Evolutionary conservation across 2,113 vertebrate species (phyloP).

Genomic region (Xenopus borealis): DNA sequence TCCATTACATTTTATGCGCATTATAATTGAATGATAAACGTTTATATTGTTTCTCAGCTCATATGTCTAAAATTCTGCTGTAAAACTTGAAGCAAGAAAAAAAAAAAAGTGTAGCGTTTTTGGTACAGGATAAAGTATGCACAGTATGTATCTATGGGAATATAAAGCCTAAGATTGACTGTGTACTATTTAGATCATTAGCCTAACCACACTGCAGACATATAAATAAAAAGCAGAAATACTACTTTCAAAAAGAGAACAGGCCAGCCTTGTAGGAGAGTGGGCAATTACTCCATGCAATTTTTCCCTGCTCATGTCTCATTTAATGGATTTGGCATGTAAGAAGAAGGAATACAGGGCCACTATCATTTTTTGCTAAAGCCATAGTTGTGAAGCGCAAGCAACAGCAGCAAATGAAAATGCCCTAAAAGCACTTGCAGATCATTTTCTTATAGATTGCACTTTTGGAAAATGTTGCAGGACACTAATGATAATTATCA

Average conservation of each 20-base stretch:
- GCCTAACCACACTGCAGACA: background rate
- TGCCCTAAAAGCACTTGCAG: no score
- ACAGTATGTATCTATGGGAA: background rate
- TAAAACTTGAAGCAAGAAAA: background rate
- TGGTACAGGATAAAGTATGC: background rate
- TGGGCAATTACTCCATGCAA: background rate
- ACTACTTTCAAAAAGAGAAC: background rate
- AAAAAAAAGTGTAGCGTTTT: background rate
- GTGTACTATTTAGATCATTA: background rate
- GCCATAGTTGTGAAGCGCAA: no score
- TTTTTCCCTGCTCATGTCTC: no score
- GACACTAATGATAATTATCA: no score
- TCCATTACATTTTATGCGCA: background rate
- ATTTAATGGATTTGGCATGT: no score
- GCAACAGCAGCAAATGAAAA: no score
- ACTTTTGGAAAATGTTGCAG: no score
- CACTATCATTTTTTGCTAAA: no score
- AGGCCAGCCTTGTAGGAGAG: background rate
- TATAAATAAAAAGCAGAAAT: no score
- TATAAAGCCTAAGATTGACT: background rate
- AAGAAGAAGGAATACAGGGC: no score
- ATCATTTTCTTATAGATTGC: no score
- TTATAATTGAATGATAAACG: constrained; percentile 1
- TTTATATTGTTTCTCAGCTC: background rate
- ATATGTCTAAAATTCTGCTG: background rate